These are phyloP conservation scores for Sesamia inferens DNA, from an alignment of 2,888 invertebrate genomes.

Conservation along the genomic window DNA sequence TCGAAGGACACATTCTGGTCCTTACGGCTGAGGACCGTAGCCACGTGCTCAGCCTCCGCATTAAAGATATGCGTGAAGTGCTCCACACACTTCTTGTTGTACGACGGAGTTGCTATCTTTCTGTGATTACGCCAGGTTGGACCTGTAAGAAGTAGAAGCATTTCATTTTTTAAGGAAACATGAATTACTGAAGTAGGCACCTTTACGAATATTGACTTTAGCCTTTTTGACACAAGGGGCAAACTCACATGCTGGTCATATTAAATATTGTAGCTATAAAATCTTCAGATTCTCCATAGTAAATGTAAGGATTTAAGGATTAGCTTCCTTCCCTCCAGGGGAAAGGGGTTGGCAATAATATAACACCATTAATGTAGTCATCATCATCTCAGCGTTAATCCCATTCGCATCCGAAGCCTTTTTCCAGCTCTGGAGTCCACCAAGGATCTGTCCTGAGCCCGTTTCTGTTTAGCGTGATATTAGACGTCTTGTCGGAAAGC, in stretches of 20 bases:
- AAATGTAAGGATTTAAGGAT: neutral
- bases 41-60: conserved; percentile 71
- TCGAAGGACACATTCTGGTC: conserved; percentile 69
- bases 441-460: too few species aligned
- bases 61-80: conserved; percentile 75
- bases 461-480: too few species aligned
- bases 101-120: conserved; percentile 80
- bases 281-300: neutral
- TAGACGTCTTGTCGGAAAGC: too few species aligned
- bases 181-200: neutral
- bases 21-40: conserved; percentile 64
- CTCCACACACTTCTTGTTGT: conserved; percentile 79
- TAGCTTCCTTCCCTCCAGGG: neutral
- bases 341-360: neutral
- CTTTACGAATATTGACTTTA: neutral
- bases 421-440: too few species aligned
- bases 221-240: neutral
- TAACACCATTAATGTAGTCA: too few species aligned
- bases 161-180: neutral
- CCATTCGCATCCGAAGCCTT: too few species aligned
- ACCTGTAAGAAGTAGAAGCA: conserved; percentile 67
- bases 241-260: neutral
- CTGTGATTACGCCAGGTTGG: conserved; percentile 78
- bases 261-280: neutral
- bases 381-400: too few species aligned